phyloP scores from a whole-genome alignment of 92 coral and sea anemone genomes.

The Paragorgia papillata region DNA sequence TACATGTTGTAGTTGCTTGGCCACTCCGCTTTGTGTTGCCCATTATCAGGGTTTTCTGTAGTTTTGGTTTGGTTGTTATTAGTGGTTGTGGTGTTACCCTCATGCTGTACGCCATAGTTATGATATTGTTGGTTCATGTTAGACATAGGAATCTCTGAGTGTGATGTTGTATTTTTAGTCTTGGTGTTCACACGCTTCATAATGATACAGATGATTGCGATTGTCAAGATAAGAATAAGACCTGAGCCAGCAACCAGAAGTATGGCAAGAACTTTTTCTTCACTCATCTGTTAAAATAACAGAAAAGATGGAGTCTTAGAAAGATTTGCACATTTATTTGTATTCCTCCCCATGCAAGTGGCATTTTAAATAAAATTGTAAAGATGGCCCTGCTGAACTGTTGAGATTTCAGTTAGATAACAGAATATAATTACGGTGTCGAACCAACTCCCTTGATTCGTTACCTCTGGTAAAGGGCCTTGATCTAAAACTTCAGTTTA shows the following conservation, averaged over 20 bases:
- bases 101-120: not conserved
- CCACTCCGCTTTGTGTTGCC: slow-evolving; percentile 31
- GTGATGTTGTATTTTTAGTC: not conserved
- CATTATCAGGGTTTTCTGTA: not conserved
- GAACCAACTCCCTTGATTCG: too few species aligned
- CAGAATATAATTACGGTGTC: too few species aligned
- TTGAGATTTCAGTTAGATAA: too few species aligned
- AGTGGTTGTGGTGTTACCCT: not conserved
- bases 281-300: slow-evolving; percentile 14
- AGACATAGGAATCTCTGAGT: slow-evolving; percentile 10
- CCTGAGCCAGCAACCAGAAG: slow-evolving; percentile 11
- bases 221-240: not conserved
- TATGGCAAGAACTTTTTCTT: slow-evolving; percentile 17
- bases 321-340: too few species aligned
- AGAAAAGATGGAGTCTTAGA: not conserved
- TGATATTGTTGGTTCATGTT: not conserved
- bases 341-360: too few species aligned
- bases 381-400: too few species aligned
- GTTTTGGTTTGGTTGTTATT: not conserved
- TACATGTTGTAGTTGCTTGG: slow-evolving; percentile 24
- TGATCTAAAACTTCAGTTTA: too few species aligned
- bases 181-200: not conserved
- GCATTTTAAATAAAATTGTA: too few species aligned
- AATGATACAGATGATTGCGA: not conserved
- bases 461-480: too few species aligned